Conservation (phyloP, 2,113 vertebrate species). For the Seriola rivoliana region DNA sequence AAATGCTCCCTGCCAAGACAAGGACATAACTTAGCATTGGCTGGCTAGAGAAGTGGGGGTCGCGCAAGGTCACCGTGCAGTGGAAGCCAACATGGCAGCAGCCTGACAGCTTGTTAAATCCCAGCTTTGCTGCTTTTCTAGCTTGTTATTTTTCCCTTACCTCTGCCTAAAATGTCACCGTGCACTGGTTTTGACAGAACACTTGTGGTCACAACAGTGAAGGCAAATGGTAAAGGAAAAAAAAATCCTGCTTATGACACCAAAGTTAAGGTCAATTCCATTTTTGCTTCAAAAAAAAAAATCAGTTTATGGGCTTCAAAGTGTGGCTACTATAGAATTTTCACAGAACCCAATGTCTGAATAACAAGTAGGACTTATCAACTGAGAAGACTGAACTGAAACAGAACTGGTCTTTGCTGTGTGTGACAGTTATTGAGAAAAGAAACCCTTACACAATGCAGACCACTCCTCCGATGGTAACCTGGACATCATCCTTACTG, state of each 20-base stretch:
- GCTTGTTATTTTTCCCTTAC: constrained; percentile 71
- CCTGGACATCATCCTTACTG: constrained; percentile 88
- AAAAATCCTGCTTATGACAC: constrained; percentile 44
- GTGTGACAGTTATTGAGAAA: constrained; percentile 54
- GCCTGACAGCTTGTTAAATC: constrained; percentile 77
- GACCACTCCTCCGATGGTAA: constrained; percentile 84
- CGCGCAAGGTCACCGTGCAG: constrained; percentile 40
- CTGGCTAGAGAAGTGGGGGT: constrained; percentile 30
- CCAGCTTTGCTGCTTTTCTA: constrained; percentile 48
- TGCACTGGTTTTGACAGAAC: constrained; percentile 56
- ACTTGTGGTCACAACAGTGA: constrained; percentile 34
- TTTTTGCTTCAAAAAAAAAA: constrained; percentile 33
- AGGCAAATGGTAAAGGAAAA: constrained; percentile 23
- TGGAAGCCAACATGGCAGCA: constrained; percentile 65
- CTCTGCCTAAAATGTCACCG: constrained; percentile 69
- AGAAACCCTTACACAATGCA: constrained; percentile 90
- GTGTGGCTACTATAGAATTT: constrained; percentile 50
- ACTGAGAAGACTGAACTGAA: constrained; percentile 44
- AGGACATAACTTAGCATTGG: constrained; percentile 54
- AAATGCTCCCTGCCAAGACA: constrained; percentile 86
- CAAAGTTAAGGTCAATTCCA: constrained; percentile 63
- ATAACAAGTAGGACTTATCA: constrained; percentile 67
- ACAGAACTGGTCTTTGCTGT: constrained; percentile 37
- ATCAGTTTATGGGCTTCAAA: constrained; percentile 62
- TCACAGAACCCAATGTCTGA: constrained; percentile 52